phyloP scores from a whole-genome alignment of 2,113 vertebrate genomes.

The Dissostichus mawsoni region DNA sequence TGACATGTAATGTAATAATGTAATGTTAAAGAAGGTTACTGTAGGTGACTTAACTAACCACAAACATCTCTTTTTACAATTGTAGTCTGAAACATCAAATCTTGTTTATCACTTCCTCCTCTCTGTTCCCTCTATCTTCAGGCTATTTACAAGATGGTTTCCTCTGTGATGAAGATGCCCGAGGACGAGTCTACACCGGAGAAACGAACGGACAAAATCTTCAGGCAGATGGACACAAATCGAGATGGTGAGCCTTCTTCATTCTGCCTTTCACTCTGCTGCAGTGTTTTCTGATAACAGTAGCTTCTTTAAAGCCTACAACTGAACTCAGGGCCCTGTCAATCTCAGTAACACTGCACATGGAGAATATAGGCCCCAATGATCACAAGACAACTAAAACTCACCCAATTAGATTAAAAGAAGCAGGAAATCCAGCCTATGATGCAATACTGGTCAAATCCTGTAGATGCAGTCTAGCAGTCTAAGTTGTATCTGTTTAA shows the following conservation, averaged over 20 bases:
- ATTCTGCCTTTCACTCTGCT: background rate
- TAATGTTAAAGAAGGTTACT: no score
- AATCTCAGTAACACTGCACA: background rate
- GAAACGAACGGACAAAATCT: slow-evolving; percentile 99
- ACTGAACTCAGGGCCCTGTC: background rate
- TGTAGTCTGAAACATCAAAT: background rate
- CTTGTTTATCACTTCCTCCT: background rate
- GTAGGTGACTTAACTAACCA: no score
- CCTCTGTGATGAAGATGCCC: slow-evolving; percentile 99
- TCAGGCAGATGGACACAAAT: slow-evolving; percentile 99
- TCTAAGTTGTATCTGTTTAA: background rate
- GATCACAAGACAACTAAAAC: background rate
- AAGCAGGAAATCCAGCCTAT: background rate
- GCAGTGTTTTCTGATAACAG: background rate
- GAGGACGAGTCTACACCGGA: slow-evolving; percentile 98
- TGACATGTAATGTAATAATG: no score
- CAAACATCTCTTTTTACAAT: background rate
- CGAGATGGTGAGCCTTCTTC: slow-evolving; percentile 89
- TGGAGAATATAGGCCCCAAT: background rate
- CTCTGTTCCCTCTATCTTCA: slow-evolving; percentile 64
- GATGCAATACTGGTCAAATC: background rate
- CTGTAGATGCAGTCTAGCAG: background rate
- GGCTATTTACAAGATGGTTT: slow-evolving; percentile 99
- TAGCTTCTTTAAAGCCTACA: background rate
- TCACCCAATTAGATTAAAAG: background rate